These are phyloP conservation scores for Plumapathes pennacea DNA, from an alignment of 92 coral and sea anemone genomes.

Conservation along the genomic window DNA sequence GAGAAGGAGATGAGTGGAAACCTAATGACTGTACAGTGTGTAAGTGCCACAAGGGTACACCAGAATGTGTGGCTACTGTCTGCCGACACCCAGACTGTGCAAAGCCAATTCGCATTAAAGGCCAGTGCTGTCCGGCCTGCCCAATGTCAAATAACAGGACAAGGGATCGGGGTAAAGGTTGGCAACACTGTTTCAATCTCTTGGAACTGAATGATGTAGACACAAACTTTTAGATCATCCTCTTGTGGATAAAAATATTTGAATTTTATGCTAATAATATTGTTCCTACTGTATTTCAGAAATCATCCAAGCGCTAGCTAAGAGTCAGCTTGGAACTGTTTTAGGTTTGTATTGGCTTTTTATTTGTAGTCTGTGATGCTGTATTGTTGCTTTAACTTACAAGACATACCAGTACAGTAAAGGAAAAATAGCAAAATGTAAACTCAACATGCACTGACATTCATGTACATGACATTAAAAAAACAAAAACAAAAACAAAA, in stretches of 20 bases:
- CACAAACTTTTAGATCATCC: too few relatives aligned
- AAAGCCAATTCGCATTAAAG: constrained; percentile 78
- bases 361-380: too few relatives aligned
- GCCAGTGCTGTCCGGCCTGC: constrained; percentile 93
- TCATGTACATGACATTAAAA: too few relatives aligned
- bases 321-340: constrained; percentile 63
- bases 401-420: too few relatives aligned
- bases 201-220: too few relatives aligned
- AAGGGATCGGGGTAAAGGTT: background rate
- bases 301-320: constrained; percentile 62
- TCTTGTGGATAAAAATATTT: too few relatives aligned
- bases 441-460: too few relatives aligned
- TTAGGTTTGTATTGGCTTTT: constrained; percentile 46
- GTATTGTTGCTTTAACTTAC: too few relatives aligned
- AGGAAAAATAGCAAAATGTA: too few relatives aligned
- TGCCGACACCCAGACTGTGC: constrained; percentile 84
- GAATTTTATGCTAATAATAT: background rate
- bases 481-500: too few relatives aligned
- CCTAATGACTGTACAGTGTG: constrained; percentile 95
- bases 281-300: constrained; percentile 5
- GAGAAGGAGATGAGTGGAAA: constrained; percentile 86
- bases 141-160: constrained; percentile 33
- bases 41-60: constrained; percentile 73
- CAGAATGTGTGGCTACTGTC: constrained; percentile 88
- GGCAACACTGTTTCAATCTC: too few relatives aligned